Conservation (phyloP, 1,140 invertebrate genomes). For the Homarus americanus region DNA sequence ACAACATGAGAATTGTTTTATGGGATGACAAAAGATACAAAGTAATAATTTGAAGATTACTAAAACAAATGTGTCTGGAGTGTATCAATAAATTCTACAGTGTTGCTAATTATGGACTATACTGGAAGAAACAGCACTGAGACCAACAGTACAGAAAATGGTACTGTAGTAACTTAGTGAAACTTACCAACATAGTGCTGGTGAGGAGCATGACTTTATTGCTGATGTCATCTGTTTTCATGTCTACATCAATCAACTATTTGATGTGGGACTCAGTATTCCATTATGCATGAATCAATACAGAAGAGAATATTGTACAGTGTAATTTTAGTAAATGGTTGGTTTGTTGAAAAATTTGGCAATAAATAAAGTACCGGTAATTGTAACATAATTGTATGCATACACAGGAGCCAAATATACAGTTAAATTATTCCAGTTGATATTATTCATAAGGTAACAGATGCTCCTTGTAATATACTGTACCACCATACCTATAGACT, state of each 20-base stretch:
- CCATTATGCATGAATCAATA: neutral
- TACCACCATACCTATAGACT: no score
- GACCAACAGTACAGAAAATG: conserved; percentile 1
- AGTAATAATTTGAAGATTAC: neutral
- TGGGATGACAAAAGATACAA: no score
- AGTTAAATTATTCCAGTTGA: conserved; percentile 14
- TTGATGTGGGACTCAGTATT: neutral
- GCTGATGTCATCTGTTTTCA: neutral
- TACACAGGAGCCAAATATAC: conserved; percentile 35
- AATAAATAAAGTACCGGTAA: conserved; percentile 8
- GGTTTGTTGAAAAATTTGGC: conserved; percentile 2
- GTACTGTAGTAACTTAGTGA: neutral
- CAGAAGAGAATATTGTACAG: neutral
- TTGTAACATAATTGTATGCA: neutral
- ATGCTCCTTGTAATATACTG: conserved; percentile 16
- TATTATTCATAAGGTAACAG: conserved; percentile 18
- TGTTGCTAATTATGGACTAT: neutral
- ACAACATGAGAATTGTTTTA: neutral
- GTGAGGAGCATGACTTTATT: conserved; percentile 20
- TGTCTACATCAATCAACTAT: neutral
- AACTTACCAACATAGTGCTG: conserved; percentile 14
- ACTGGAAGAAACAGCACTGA: conserved; percentile 12
- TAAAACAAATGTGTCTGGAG: neutral
- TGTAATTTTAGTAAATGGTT: neutral
- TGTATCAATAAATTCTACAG: neutral